phyloP scores from a whole-genome alignment of 2,113 vertebrate genomes.

The Ariopsis seemanni region DNA sequence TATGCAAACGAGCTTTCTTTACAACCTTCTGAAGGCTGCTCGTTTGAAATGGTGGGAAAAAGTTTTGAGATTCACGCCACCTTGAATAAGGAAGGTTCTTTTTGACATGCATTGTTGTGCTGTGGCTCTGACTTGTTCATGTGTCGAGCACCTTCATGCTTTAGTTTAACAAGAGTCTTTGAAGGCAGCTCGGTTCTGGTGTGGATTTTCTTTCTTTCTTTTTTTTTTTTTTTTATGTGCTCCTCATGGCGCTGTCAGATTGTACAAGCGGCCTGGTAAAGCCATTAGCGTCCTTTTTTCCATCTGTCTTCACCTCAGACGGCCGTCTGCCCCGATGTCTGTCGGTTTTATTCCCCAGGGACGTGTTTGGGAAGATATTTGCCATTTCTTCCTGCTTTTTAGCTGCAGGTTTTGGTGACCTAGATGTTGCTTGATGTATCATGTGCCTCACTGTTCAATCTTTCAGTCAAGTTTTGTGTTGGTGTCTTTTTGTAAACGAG shows the following conservation, averaged over 20 bases:
- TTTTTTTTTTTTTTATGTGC: neutral
- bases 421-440: neutral
- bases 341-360: slow-evolving; percentile 3
- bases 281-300: slow-evolving; percentile 11
- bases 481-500: neutral
- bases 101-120: neutral
- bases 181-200: neutral
- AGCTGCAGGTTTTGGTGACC: neutral
- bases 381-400: neutral
- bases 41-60: neutral
- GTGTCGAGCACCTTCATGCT: neutral
- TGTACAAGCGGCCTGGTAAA: slow-evolving; percentile 22
- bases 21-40: neutral
- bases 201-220: neutral
- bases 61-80: neutral
- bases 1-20: slow-evolving; percentile 4
- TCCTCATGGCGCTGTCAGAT: neutral
- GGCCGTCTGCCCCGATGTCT: slow-evolving; percentile 14
- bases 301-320: slow-evolving; percentile 22
- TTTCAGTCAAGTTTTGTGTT: neutral
- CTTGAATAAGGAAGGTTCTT: neutral
- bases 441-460: neutral
- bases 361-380: neutral
- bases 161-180: neutral
- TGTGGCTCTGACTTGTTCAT: neutral